These are phyloP conservation scores for Drosophila sp. DNA, from an alignment of 1,140 invertebrate species.

Conservation along the genomic window DNA sequence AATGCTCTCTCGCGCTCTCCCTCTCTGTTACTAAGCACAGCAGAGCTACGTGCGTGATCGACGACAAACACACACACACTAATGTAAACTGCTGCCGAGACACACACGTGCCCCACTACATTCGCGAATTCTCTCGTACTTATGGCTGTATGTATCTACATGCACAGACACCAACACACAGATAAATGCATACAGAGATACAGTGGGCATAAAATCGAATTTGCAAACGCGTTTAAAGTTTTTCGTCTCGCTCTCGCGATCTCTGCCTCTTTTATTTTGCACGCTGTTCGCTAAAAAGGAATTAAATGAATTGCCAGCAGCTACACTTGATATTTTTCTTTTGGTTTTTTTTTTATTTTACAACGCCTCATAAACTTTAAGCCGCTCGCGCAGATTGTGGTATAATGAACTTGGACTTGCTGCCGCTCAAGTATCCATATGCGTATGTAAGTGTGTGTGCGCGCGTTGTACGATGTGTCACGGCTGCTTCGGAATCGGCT, in stretches of 20 bases:
- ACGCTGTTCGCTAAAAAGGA: conserved; percentile 45
- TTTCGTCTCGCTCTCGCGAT: conserved; percentile 37
- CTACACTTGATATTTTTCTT: conserved; percentile 41
- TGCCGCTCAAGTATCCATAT: conserved; percentile 36
- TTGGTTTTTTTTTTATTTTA: conserved; percentile 42
- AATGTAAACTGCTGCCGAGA: conserved; percentile 38
- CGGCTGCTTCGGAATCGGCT: no score
- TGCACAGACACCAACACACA: conserved; percentile 31
- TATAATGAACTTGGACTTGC: conserved; percentile 63
- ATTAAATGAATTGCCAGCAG: conserved; percentile 53
- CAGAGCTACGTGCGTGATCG: conserved; percentile 72
- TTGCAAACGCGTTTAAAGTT: conserved; percentile 74
- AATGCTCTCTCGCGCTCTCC: conserved; percentile 46
- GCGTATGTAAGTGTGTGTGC: no score
- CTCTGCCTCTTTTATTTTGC: conserved; percentile 25
- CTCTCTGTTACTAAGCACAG: conserved; percentile 70
- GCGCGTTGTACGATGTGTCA: conserved; percentile 55
- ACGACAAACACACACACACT: conserved; percentile 45
- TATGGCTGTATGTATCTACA: conserved; percentile 21
- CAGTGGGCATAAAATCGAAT: conserved; percentile 50
- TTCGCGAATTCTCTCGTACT: conserved; percentile 69
- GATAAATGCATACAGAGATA: conserved; percentile 19
- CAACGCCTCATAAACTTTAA: conserved; percentile 76
- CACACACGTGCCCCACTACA: conserved; percentile 82
- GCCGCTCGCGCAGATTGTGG: conserved; percentile 54